These are phyloP conservation scores for Agrotis segetum DNA, from an alignment of 2,888 invertebrate genomes.

Conservation along the genomic window DNA sequence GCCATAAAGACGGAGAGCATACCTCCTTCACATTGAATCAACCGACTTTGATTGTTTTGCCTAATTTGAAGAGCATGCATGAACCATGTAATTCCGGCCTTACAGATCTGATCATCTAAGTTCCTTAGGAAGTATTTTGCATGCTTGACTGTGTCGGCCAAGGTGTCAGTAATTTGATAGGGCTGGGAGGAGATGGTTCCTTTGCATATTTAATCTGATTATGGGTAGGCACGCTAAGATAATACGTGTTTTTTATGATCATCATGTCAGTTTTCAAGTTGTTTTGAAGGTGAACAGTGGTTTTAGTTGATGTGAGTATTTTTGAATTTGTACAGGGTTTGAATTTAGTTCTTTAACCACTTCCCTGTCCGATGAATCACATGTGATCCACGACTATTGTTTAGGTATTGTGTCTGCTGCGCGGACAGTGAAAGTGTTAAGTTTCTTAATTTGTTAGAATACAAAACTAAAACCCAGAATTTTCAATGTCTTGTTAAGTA, in stretches of 20 bases:
- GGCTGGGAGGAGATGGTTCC: conserved; percentile 34
- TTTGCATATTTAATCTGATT: conserved; percentile 50
- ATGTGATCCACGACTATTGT: no score
- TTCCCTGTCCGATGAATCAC: no score
- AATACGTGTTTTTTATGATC: conserved; percentile 16
- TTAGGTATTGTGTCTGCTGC: no score
- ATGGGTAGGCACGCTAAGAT: conserved; percentile 33
- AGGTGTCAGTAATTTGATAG: conserved; percentile 60
- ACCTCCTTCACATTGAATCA: neutral
- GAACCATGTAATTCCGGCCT: conserved; percentile 12
- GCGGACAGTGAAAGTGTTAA: no score
- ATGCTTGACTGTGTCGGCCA: conserved; percentile 64
- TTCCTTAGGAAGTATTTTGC: conserved; percentile 67
- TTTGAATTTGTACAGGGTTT: neutral
- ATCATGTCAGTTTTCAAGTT: conserved; percentile 3
- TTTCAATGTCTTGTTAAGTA: neutral
- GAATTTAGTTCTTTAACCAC: no score
- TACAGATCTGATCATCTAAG: conserved; percentile 55
- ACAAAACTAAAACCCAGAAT: neutral
- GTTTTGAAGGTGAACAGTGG: conserved; percentile 17
- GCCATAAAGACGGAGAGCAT: neutral
- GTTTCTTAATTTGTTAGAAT: neutral
- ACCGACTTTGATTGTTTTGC: neutral
- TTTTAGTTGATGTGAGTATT: conserved; percentile 12
- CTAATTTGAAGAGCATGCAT: conserved; percentile 14